Evolutionary conservation across 2,888 invertebrate genomes (phyloP).

Genomic region (Drosophila paramelanica): DNA sequence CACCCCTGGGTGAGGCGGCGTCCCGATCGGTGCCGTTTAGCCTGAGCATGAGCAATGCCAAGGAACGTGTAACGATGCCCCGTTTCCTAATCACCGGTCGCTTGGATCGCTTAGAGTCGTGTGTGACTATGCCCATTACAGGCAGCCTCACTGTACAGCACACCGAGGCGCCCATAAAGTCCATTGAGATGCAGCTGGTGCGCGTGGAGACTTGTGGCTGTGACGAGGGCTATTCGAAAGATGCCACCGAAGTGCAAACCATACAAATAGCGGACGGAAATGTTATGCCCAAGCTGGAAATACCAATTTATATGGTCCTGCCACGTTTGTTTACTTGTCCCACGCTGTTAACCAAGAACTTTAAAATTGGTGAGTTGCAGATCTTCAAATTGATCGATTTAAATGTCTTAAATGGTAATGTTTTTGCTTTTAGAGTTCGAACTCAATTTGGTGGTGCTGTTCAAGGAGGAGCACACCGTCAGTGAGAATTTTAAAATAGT

Average conservation of each 20-base stretch:
- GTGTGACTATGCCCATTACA: slow-evolving; percentile 93
- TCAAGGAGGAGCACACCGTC: slow-evolving; percentile 96
- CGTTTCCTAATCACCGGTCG: slow-evolving; percentile 93
- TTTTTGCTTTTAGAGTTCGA: slow-evolving; percentile 93
- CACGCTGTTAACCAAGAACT: slow-evolving; percentile 94
- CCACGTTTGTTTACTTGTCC: slow-evolving; percentile 98
- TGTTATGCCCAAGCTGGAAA: slow-evolving; percentile 90
- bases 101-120: slow-evolving; percentile 92
- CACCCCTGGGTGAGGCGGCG: slow-evolving; percentile 49
- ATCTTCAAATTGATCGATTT: neutral
- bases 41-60: slow-evolving; percentile 89
- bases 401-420: slow-evolving; percentile 10
- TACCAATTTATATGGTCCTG: slow-evolving; percentile 98
- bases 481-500: slow-evolving; percentile 94
- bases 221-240: slow-evolving; percentile 94
- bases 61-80: slow-evolving; percentile 90
- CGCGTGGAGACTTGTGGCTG: slow-evolving; percentile 98
- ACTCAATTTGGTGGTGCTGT: slow-evolving; percentile 95
- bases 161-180: slow-evolving; percentile 93
- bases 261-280: slow-evolving; percentile 98
- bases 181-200: slow-evolving; percentile 96
- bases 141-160: slow-evolving; percentile 93
- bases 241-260: slow-evolving; percentile 99
- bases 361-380: slow-evolving; percentile 92
- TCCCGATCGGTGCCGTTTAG: slow-evolving; percentile 88